Conservation (phyloP, 2,888 invertebrate species). For the Sphinx pinastri region DNA sequence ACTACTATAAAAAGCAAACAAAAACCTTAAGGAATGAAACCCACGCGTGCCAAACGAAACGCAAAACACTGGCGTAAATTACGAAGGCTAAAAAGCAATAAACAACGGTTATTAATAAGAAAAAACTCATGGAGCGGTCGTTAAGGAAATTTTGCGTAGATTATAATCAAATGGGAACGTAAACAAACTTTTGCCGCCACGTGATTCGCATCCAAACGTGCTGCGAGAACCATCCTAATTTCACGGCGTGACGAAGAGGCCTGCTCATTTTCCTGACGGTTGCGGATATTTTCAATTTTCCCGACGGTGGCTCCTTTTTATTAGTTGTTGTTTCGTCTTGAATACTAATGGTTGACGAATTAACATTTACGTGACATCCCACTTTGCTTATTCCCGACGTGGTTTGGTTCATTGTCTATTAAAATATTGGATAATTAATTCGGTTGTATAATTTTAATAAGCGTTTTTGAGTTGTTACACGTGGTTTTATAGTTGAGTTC, state of each 20-base stretch:
- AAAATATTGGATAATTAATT: conserved; percentile 18
- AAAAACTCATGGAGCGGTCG: conserved; percentile 50
- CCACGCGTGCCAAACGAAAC: conserved; percentile 6
- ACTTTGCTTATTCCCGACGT: conserved; percentile 54
- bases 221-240: conserved; percentile 66
- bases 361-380: conserved; percentile 70
- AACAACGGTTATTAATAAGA: conserved; percentile 43
- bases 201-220: conserved; percentile 65
- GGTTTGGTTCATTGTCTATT: conserved; percentile 31
- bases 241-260: conserved; percentile 75
- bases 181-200: conserved; percentile 75
- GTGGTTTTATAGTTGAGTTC: no score
- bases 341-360: conserved; percentile 74
- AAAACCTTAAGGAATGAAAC: conserved; percentile 3
- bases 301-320: conserved; percentile 76
- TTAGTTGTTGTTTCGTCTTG: conserved; percentile 80
- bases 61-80: conserved; percentile 1
- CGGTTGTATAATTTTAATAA: not conserved
- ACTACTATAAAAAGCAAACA: not conserved
- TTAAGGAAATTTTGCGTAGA: conserved; percentile 61
- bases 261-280: conserved; percentile 79
- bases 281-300: conserved; percentile 84
- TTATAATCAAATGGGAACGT: conserved; percentile 75
- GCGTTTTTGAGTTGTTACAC: no score
- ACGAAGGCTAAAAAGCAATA: conserved; percentile 16